Base-by-base conservation (phyloP, 2,888 invertebrate species). In the Cylindroiulus punctatus region DNA sequence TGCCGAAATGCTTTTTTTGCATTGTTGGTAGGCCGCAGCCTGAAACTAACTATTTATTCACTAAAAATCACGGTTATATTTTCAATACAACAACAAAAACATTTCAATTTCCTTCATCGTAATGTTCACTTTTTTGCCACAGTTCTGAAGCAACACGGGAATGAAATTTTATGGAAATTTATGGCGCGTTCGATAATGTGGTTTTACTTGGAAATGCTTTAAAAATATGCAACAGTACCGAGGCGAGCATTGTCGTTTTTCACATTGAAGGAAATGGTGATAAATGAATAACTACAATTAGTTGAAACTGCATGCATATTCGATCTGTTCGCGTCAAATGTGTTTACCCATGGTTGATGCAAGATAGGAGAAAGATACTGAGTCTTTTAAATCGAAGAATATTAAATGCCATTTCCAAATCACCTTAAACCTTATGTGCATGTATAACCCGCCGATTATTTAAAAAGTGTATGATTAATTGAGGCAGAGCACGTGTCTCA, bases 21-120 rank as follows among this genome's bases (percentile, higher is more conserved):
- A 57, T 57, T 57, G 57, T 57, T 57, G 57, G 7, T 57, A 57
- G 57, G 57, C 57, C 22, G 19, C n/a, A 57, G 57, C 7, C 19
- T 57, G 57, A n/a, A n/a, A 57, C 57, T 57, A 57, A 57, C 57
- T 57, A 57, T 57, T 57, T 57, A 57, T 57, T 57, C 57, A 19
- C n/a, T 22, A 57, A 57, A n/a, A 57, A 57, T 57, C 19, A 57
- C n/a, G 22, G 19, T n/a, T 22, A 19, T 22, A 57, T 22, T 57
- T 57, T 57, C 22, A 57, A 57, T 57, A n/a, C n/a, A 7, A 8
- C n/a, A 7, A 8, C 57, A 8, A 57, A 19, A 57, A 57, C n/a
- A 57, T 57, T 57, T 57, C 57, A 57, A 57, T 57, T 57, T n/a
- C 57, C 57, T 57, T 57, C 57, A 57, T 57, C 57, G 57, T 22